Percentiles rank a stretch among this genome's conserved stretches.
phyloP scores from a whole-genome alignment of 1,140 invertebrate species.

The Gonioctena quinquepunctata region DNA sequence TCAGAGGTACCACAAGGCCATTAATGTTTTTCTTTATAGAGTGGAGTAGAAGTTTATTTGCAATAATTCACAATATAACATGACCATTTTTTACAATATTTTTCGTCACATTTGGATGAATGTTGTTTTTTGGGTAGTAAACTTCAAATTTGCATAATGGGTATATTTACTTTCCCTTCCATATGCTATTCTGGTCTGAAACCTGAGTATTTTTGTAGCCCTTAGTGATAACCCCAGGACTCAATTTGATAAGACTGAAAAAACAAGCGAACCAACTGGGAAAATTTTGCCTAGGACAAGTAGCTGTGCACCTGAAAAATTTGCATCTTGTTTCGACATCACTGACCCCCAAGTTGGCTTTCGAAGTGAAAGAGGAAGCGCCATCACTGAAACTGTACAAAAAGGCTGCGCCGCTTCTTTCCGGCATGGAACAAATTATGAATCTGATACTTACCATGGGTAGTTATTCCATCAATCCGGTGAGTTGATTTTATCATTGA shows the following conservation, averaged over 20 bases:
- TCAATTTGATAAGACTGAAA: constrained; percentile 69
- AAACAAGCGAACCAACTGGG: constrained; percentile 65
- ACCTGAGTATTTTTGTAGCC: constrained; percentile 46
- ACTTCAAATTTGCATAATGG: no score
- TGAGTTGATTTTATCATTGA: constrained; percentile 39
- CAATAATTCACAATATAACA: no score
- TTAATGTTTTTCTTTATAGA: no score
- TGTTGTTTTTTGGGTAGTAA: no score
- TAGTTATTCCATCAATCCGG: constrained; percentile 58
- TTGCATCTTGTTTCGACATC: constrained; percentile 59
- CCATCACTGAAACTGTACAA: constrained; percentile 60
- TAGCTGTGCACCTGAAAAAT: constrained; percentile 64
- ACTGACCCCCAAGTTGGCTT: constrained; percentile 57
- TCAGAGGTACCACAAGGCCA: no score
- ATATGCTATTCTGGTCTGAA: no score
- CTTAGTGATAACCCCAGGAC: constrained; percentile 68
- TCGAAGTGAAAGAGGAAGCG: constrained; percentile 63
- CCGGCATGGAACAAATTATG: constrained; percentile 71
- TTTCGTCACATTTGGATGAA: no score
- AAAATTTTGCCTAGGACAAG: constrained; percentile 63
- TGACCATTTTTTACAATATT: no score
- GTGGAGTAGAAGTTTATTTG: no score
- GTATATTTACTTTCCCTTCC: no score
- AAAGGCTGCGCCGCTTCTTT: constrained; percentile 61
- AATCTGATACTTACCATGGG: constrained; percentile 70